Evolutionary conservation across 2,888 invertebrate species (phyloP).

Genomic region (Cosmia trapezina): DNA sequence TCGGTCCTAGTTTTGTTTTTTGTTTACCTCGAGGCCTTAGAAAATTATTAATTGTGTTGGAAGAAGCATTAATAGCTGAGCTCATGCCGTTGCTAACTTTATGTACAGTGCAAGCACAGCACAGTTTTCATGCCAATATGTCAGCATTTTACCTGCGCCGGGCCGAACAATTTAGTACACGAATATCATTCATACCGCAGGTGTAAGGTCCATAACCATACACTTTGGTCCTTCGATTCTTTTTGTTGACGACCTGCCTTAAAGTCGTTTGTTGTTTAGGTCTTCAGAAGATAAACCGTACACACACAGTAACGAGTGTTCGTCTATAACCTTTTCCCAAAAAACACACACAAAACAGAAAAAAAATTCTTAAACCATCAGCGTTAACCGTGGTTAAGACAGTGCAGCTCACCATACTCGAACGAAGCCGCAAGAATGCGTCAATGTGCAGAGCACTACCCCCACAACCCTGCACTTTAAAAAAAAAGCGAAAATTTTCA

Average conservation of each 20-base stretch:
- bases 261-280: no score
- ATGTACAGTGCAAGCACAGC: no score
- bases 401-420: slow-evolving; percentile 71
- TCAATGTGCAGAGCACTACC: slow-evolving; percentile 80
- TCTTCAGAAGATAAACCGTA: no score
- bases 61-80: neutral
- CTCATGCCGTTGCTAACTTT: neutral
- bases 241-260: neutral
- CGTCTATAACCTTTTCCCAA: no score
- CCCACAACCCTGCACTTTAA: slow-evolving; percentile 64
- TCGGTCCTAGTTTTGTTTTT: neutral
- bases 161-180: no score
- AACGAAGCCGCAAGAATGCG: slow-evolving; percentile 88
- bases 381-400: slow-evolving; percentile 41
- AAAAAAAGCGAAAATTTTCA: slow-evolving; percentile 64
- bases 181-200: no score
- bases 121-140: no score
- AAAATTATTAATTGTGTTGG: neutral
- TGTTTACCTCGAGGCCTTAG: neutral
- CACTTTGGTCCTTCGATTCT: neutral
- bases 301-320: neutral
- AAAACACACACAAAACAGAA: neutral
- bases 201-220: no score
- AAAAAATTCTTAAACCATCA: neutral
- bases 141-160: no score